phyloP scores from a whole-genome alignment of 2,797 vertebrate genomes.

The Myioborus melanocephalus region DNA sequence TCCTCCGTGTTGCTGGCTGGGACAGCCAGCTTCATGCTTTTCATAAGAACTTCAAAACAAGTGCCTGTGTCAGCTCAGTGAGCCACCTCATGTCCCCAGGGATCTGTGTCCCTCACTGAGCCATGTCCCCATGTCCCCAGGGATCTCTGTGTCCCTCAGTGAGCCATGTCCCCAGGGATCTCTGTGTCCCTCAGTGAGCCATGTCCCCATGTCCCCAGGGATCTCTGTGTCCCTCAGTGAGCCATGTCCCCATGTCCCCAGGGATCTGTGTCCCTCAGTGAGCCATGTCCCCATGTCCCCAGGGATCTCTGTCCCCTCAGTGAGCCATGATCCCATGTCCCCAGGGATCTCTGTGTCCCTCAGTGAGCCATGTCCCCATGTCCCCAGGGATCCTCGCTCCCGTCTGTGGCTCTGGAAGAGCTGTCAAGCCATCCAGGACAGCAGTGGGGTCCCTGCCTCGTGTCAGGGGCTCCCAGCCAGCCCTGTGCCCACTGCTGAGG shows the following conservation, averaged over 20 bases:
- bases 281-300: too few relatives aligned
- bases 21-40: background rate
- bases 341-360: background rate
- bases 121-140: too few relatives aligned
- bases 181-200: too few relatives aligned
- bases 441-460: background rate
- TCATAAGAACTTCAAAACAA: background rate
- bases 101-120: too few relatives aligned
- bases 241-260: background rate
- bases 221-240: background rate
- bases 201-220: too few relatives aligned
- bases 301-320: too few relatives aligned
- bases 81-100: too few relatives aligned
- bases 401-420: background rate
- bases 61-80: background rate
- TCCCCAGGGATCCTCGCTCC: background rate
- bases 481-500: background rate
- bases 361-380: background rate
- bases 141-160: too few relatives aligned
- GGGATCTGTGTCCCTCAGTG: background rate
- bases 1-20: fast-evolving
- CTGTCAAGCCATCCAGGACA: background rate
- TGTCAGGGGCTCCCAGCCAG: too few relatives aligned
- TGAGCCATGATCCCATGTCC: too few relatives aligned
- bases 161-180: too few relatives aligned